Conservation (phyloP, 2,888 invertebrate species). For the Eupithecia subumbrata region DNA sequence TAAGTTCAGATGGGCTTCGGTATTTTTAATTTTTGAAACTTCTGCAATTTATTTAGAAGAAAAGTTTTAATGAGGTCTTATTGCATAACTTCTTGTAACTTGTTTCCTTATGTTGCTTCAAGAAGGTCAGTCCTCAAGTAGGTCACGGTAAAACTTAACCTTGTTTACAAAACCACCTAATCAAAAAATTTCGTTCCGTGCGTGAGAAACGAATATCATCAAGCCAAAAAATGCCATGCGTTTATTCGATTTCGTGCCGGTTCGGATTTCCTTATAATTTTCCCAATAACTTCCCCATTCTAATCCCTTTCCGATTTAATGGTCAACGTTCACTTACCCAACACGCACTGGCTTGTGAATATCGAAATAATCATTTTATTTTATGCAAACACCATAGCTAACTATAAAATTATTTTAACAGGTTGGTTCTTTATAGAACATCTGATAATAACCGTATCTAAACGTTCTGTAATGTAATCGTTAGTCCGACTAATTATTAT, state of each 20-base stretch:
- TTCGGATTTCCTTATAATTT: conserved; percentile 24
- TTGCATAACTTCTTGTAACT: background rate
- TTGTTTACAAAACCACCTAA: background rate
- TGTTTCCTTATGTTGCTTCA: background rate
- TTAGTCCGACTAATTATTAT: too few species aligned
- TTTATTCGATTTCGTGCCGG: conserved; percentile 23
- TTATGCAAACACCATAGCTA: background rate
- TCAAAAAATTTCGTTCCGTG: background rate
- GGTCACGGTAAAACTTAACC: background rate
- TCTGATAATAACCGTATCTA: too few species aligned
- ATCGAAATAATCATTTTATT: background rate
- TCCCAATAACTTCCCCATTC: conserved; percentile 26
- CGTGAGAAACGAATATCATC: conserved; percentile 5
- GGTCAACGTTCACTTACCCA: background rate
- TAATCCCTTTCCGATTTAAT: conserved; percentile 28
- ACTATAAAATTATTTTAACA: too few species aligned
- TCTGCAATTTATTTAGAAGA: background rate
- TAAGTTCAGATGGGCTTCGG: too few species aligned
- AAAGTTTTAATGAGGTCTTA: background rate
- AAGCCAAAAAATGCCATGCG: conserved; percentile 8
- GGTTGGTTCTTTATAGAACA: too few species aligned
- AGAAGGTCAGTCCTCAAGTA: background rate
- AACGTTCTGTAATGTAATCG: too few species aligned
- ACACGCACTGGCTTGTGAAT: background rate
- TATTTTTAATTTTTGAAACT: background rate